Evolutionary conservation across 2,797 vertebrate species (phyloP).

Genomic region (Anolis apletophallus): DNA sequence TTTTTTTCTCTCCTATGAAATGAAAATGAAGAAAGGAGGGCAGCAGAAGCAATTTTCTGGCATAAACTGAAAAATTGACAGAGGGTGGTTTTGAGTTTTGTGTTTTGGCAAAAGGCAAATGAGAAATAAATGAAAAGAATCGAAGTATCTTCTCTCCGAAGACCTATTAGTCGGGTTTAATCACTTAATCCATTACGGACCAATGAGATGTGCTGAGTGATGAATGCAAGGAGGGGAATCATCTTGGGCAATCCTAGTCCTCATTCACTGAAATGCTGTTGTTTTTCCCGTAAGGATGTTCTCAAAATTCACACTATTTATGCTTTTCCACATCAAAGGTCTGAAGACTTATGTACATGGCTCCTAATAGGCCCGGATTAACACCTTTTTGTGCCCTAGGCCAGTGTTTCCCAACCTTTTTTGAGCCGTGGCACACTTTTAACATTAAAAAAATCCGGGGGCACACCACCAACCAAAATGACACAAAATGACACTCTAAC

Average conservation of each 20-base stretch:
- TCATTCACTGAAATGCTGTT: conserved; percentile 4
- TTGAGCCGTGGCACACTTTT: too few species aligned
- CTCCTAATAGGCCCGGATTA: too few species aligned
- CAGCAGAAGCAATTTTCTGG: too few species aligned
- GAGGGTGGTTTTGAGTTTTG: not conserved
- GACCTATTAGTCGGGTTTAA: not conserved
- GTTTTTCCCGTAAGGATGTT: fast-evolving
- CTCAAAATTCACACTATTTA: not conserved
- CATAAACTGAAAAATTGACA: not conserved
- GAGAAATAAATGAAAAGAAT: not conserved
- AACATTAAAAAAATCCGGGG: too few species aligned
- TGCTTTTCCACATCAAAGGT: not conserved
- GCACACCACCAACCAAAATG: too few species aligned
- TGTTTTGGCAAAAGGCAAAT: not conserved
- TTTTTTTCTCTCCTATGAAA: not conserved
- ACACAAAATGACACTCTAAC: too few species aligned
- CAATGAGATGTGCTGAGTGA: not conserved
- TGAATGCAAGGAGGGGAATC: too few species aligned
- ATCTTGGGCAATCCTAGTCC: not conserved
- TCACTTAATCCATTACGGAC: not conserved
- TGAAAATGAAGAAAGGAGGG: not conserved
- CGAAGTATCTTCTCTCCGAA: not conserved
- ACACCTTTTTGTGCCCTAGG: too few species aligned
- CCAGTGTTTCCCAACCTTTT: too few species aligned
- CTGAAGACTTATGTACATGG: too few species aligned